Evolutionary conservation across 2,888 invertebrate species (phyloP).

Genomic region (Willowsia nigromaculata): DNA sequence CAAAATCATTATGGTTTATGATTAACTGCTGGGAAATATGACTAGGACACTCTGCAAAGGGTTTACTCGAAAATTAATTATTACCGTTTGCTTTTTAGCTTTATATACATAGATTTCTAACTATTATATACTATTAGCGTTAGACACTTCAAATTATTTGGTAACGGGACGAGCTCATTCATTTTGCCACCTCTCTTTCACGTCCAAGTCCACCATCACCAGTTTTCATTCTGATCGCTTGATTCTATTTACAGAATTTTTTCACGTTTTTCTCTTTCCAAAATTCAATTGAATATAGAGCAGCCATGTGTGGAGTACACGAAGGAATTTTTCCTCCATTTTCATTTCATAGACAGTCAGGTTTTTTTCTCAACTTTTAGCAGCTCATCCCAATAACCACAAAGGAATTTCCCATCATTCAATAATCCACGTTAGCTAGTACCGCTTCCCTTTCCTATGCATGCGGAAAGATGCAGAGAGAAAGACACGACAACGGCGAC

Average conservation of each 20-base stretch:
- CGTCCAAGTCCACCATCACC: background rate
- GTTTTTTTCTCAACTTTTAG: constrained; percentile 12
- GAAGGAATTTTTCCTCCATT: constrained; percentile 55
- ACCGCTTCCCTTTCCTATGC: background rate
- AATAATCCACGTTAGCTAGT: constrained; percentile 19
- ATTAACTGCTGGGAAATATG: constrained; percentile 49
- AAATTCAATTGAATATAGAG: constrained; percentile 69
- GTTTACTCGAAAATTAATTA: constrained; percentile 31
- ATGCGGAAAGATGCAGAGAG: background rate
- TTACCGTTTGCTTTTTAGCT: too few species aligned
- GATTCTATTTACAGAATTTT: constrained; percentile 47
- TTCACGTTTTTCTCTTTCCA: constrained; percentile 50
- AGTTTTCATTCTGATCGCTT: constrained; percentile 21
- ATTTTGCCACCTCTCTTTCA: background rate
- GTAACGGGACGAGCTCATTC: background rate
- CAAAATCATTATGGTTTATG: constrained; percentile 50
- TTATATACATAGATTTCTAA: too few species aligned
- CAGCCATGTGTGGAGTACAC: constrained; percentile 61
- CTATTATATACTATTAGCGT: too few species aligned
- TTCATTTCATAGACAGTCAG: constrained; percentile 28
- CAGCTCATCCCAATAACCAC: constrained; percentile 64
- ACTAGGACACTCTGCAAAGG: background rate
- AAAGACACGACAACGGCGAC: background rate
- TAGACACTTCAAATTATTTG: background rate
- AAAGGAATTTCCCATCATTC: constrained; percentile 65